phyloP scores from a whole-genome alignment of 2,113 vertebrate species.

The Notothenia coriiceps region DNA sequence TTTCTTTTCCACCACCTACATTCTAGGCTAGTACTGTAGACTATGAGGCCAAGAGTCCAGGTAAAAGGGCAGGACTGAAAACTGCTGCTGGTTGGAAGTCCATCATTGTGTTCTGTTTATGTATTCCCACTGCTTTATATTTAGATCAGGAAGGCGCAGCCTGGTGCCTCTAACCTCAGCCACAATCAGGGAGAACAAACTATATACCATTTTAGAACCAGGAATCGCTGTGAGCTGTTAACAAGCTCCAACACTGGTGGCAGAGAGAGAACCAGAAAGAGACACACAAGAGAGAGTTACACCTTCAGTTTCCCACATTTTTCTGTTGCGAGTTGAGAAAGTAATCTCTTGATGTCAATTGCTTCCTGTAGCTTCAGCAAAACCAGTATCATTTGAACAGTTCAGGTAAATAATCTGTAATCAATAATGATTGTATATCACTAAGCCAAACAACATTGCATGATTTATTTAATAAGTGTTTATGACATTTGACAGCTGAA shows the following conservation, averaged over 20 bases:
- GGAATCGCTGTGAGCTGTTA: slow-evolving; percentile 19
- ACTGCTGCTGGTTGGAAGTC: slow-evolving; percentile 41
- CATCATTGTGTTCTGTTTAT: slow-evolving; percentile 69
- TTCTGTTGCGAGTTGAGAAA: background rate
- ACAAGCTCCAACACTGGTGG: background rate
- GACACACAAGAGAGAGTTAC: background rate
- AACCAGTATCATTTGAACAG: background rate
- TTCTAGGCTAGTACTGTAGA: background rate
- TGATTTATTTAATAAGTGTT: background rate
- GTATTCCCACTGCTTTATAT: slow-evolving; percentile 68
- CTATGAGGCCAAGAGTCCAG: slow-evolving; percentile 29
- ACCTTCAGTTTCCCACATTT: background rate
- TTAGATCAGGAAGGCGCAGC: slow-evolving; percentile 58
- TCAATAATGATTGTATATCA: background rate
- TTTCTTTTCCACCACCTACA: slow-evolving; percentile 42
- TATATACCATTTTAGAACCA: slow-evolving; percentile 16
- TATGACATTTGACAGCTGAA: background rate
- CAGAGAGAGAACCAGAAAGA: background rate
- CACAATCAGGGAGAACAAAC: slow-evolving; percentile 40
- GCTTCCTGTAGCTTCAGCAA: background rate
- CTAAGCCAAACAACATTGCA: background rate
- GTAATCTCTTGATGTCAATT: background rate
- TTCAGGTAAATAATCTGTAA: background rate
- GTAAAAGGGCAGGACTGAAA: slow-evolving; percentile 65
- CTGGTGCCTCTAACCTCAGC: slow-evolving; percentile 18